A percentile compares a stretch with the other conserved stretches of the same genome.
These are phyloP conservation scores for Sarcophaga caerulescens DNA, from an alignment of 2,888 invertebrate species.

Conservation along the genomic window DNA sequence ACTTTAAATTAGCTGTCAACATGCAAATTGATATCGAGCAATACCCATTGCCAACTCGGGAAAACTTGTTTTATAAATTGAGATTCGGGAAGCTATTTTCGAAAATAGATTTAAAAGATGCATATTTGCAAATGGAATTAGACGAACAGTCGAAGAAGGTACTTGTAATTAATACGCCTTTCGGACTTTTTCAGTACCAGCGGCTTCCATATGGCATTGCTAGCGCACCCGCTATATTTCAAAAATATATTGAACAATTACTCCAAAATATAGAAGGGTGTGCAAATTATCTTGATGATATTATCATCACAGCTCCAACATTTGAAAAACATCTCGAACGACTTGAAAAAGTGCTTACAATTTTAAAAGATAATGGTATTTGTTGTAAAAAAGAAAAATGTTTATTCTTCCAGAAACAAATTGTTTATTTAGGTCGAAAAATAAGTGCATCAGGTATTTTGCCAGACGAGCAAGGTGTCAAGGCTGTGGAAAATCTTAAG, in stretches of 20 bases:
- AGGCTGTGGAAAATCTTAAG: slow-evolving; percentile 45
- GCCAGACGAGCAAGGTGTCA: slow-evolving; percentile 54
- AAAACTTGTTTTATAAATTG: slow-evolving; percentile 51
- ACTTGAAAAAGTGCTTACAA: slow-evolving; percentile 17
- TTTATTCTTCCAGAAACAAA: slow-evolving; percentile 10
- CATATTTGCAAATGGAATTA: slow-evolving; percentile 55
- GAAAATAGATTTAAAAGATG: slow-evolving; percentile 59
- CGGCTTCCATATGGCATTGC: too few relatives aligned
- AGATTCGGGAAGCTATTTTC: slow-evolving; percentile 43
- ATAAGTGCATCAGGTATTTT: slow-evolving; percentile 37
- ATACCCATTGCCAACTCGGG: slow-evolving; percentile 51
- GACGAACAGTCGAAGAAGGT: slow-evolving; percentile 48
- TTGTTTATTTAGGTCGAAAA: slow-evolving; percentile 50
- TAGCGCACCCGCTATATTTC: too few relatives aligned
- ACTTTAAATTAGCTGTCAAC: slow-evolving; percentile 67
- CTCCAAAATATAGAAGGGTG: slow-evolving; percentile 53
- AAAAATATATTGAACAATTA: slow-evolving; percentile 46
- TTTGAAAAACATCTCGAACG: too few relatives aligned
- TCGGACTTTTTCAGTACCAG: slow-evolving; percentile 60
- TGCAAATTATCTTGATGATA: slow-evolving; percentile 66
- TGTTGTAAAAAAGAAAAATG: slow-evolving; percentile 19
- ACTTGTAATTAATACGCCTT: slow-evolving; percentile 58
- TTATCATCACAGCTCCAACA: slow-evolving; percentile 51
- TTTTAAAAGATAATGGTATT: slow-evolving; percentile 25
- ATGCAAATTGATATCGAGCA: too few relatives aligned